Evolutionary conservation across 1,140 invertebrate genomes (phyloP), one percentile per base, ranked within the genome.

Genomic region (Drosophila ironensis): DNA sequence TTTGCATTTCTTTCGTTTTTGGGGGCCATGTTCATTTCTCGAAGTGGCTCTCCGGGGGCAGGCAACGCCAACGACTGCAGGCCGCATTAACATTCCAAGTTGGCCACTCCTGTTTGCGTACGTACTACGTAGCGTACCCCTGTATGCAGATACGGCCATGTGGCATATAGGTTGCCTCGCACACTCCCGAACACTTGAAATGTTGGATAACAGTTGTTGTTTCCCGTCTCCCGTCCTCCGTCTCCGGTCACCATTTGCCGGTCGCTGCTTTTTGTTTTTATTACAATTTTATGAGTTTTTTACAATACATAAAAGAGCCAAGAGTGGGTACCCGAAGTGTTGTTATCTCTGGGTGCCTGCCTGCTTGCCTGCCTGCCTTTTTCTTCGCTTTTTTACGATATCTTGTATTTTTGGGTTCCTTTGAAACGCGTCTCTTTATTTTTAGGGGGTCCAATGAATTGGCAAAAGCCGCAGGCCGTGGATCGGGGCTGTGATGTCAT

Each of bases 161-260:
- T 16, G 25, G 47, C 47, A 64, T 38, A 52, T 42, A 52, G 44
- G n/a, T n/a, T n/a, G n/a, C n/a, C 27, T 30, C 47, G 50, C 24
- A 51, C 59, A 44, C 53, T 57, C 46, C 24, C 42, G 46, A 68
- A 53, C 56, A 69, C 50, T 67, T 60, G 48, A 82, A 70, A 86
- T 74, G 77, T 84, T 84, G 80, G 44, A 80, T 84, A 84, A 84
- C 80, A 84, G 80, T 84, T 84, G 72, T 77, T 82, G 68, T 82
- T 82, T 47, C 45, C 68, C 51, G 61, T 74, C 56, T 46, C 56
- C 56, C 33, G 45, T 71, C n/a, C 24, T 16, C 12, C 24, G 20
- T 22, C 27, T 45, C 12, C 1, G 30, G n/a, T n/a, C n/a, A n/a
- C n/a, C 16, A 22, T 30, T 30, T 11, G 9, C 11, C 42, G 30